Percentiles rank a stretch among this genome's conserved stretches.
These are phyloP conservation scores for Acropternis orthonyx DNA, from an alignment of 2,797 vertebrate genomes.

Conservation along the genomic window DNA sequence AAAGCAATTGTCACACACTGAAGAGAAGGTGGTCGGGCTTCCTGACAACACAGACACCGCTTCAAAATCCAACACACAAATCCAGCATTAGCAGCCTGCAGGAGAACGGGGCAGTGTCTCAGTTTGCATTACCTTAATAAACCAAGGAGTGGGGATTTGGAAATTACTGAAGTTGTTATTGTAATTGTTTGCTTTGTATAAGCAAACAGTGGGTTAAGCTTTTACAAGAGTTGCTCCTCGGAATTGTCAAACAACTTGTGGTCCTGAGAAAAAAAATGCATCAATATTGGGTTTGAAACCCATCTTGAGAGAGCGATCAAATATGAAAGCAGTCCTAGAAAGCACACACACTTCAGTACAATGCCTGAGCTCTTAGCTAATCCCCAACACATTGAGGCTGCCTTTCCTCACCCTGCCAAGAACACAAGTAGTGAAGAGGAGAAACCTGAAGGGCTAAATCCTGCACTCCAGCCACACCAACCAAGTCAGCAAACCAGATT, in stretches of 20 bases:
- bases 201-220: not conserved
- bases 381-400: not conserved
- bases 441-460: not conserved
- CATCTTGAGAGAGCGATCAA: not conserved
- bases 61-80: not conserved
- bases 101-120: not conserved
- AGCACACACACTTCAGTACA: not conserved
- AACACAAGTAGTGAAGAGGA: not conserved
- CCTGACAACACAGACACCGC: not conserved
- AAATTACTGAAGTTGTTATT: constrained; percentile 2
- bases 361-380: not conserved
- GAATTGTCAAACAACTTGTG: not conserved
- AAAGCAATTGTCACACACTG: not conserved
- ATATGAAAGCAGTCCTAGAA: not conserved
- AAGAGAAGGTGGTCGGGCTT: not conserved
- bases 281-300: constrained; percentile 19
- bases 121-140: not conserved
- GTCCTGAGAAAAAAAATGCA: not conserved
- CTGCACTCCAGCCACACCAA: not conserved
- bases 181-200: not conserved
- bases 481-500: not conserved
- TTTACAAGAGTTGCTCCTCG: not conserved
- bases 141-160: not conserved
- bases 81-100: not conserved
- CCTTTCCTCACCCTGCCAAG: not conserved